A percentile compares a stretch with the other conserved stretches of the same genome.
Conservation (phyloP, 2,888 invertebrate genomes). For the Mechanitis mazaeus region DNA sequence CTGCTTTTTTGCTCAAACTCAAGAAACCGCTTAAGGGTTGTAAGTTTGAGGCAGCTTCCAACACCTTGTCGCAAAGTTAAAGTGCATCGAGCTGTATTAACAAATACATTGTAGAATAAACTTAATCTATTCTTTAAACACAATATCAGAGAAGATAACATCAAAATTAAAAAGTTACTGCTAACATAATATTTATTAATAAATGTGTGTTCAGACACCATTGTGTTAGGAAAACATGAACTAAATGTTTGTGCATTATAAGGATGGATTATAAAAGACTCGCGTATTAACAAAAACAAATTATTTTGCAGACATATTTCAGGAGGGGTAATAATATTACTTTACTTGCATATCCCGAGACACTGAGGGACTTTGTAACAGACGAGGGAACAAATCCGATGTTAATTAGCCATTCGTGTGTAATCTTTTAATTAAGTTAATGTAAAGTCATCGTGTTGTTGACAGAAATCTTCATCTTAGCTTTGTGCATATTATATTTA, state of each 20-base stretch:
- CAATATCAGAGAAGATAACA: background rate
- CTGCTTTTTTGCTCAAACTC: constrained; percentile 57
- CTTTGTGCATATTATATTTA: background rate
- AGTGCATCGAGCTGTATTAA: constrained; percentile 32
- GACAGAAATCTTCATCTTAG: constrained; percentile 34
- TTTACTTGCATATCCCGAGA: constrained; percentile 33
- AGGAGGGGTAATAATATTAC: constrained; percentile 41
- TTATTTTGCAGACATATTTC: constrained; percentile 26
- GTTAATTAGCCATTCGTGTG: constrained; percentile 69
- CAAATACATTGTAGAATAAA: constrained; percentile 24
- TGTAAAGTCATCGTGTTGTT: constrained; percentile 57
- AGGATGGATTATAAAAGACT: constrained; percentile 23
- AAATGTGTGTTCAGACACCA: no score
- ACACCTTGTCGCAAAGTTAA: constrained; percentile 50
- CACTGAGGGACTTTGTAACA: constrained; percentile 46
- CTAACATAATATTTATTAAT: no score
- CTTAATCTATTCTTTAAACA: constrained; percentile 1
- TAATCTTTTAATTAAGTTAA: constrained; percentile 72
- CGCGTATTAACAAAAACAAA: constrained; percentile 20
- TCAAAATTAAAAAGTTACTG: no score
- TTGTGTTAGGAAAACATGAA: background rate
- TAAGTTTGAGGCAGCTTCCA: constrained; percentile 70
- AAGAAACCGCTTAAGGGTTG: constrained; percentile 62
- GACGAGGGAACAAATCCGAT: constrained; percentile 62
- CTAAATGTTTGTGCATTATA: constrained; percentile 26